These are phyloP conservation scores for Tinamus guttatus DNA, from an alignment of 2,113 vertebrate genomes.

Conservation along the genomic window DNA sequence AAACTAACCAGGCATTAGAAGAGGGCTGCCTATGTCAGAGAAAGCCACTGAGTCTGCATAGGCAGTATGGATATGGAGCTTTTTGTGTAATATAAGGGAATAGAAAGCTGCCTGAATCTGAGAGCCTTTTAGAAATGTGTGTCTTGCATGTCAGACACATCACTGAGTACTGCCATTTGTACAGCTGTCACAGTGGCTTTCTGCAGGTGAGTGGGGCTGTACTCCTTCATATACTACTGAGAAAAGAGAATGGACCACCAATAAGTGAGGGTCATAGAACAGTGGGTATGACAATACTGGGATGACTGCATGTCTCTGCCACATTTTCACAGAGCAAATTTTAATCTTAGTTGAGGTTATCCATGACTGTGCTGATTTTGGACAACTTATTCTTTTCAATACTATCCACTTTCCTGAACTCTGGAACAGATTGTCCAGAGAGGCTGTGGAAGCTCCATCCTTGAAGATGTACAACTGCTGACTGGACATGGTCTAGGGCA, in stretches of 20 bases:
- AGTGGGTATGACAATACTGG: background rate
- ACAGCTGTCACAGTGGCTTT: rapidly evolving
- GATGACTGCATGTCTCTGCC: background rate
- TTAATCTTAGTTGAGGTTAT: background rate
- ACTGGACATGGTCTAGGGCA: background rate
- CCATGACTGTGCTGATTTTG: background rate
- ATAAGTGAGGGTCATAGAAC: background rate
- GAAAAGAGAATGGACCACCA: background rate
- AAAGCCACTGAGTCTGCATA: no score
- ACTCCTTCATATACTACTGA: background rate
- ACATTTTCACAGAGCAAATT: background rate
- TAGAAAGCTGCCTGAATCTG: background rate
- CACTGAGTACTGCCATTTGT: background rate
- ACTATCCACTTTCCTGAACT: background rate
- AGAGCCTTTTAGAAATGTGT: background rate
- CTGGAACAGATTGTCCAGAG: background rate
- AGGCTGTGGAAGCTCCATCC: background rate
- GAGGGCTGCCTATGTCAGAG: rapidly evolving
- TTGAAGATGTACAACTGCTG: no score
- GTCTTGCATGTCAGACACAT: background rate
- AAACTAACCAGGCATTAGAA: rapidly evolving
- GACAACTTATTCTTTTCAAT: background rate
- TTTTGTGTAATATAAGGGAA: background rate
- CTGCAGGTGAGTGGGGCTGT: background rate
- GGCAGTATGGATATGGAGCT: background rate